Base-by-base conservation (phyloP, 1,140 invertebrate genomes). In the Drosophila auraria region DNA sequence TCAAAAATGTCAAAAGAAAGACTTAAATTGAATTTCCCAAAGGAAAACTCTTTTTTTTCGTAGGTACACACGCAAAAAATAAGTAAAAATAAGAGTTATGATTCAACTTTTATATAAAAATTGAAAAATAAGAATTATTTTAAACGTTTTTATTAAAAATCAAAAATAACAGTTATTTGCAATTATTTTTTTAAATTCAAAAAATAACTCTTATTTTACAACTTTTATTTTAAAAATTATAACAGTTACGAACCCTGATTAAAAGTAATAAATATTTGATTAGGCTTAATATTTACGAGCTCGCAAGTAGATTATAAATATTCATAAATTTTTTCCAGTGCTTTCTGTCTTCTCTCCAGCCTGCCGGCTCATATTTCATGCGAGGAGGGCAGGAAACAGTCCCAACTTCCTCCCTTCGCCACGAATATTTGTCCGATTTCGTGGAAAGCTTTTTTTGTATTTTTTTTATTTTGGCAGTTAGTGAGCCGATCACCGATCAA, bases 11-110 rank as follows among this genome's bases (percentile, higher is more conserved):
- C 25, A 27, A 44, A 53, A 59, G 3, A 33, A 36, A 62, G 17
- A 20, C 44, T 17, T 44, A 75, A 53, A 79, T 90, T 91, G 65
- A 65, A 76, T 84, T 60, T 44, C 53, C 58, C 40, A 45, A 25
- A 60, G 50, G 49, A 44, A n/a, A 9, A 60, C 20, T 25, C 27
- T 6, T 30, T 5, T 30, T 30, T 30, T 30, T 4, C 5, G 27
- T 30, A 30, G 27, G 0, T 0, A 23, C 49, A 23, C 12, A 14
- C 12, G 11, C 38, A 5, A 4, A 6, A 40, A 40, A 15, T 2
- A 33, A 4, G 3, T 11, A 36, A 36, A 11, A 12, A 36, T n/a
- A n/a, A n/a, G n/a, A n/a, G n/a, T n/a, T n/a, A n/a, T n/a, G n/a
- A n/a, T n/a, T n/a, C n/a, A n/a, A n/a, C n/a, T n/a, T n/a, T n/a